These are phyloP conservation scores for Machimus atricapillus DNA, from an alignment of 2,888 invertebrate species.

Conservation along the genomic window DNA sequence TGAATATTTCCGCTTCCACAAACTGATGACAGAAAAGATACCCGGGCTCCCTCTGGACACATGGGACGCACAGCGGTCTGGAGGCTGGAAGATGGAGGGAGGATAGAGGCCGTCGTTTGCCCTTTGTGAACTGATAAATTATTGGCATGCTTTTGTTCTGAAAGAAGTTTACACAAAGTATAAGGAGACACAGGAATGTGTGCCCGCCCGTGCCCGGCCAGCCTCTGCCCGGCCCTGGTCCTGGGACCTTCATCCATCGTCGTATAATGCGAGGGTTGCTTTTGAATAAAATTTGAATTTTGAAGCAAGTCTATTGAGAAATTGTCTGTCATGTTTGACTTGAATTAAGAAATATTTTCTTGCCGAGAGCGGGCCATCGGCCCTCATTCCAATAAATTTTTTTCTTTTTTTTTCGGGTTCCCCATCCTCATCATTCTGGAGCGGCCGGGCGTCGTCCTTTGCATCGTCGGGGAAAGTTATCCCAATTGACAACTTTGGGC, in stretches of 20 bases:
- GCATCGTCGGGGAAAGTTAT: neutral
- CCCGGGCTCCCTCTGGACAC: constrained; percentile 7
- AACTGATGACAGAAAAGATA: neutral
- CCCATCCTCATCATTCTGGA: neutral
- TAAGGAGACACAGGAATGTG: constrained; percentile 39
- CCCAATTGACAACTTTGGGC: neutral
- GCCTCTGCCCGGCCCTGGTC: neutral
- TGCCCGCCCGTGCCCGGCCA: neutral
- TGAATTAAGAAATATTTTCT: constrained; percentile 42
- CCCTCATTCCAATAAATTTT: neutral
- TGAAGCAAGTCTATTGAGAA: constrained; percentile 40
- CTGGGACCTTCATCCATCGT: neutral
- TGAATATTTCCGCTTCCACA: constrained; percentile 48
- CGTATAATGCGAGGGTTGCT: constrained; percentile 22
- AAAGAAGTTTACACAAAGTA: constrained; percentile 40
- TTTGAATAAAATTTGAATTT: constrained; percentile 40
- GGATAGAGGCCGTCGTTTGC: constrained; percentile 11
- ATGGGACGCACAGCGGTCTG: neutral
- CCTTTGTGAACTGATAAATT: constrained; percentile 33
- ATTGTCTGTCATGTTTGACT: constrained; percentile 42
- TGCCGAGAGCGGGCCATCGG: neutral
- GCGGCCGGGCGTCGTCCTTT: neutral
- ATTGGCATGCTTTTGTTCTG: constrained; percentile 36
- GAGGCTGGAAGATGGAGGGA: neutral
- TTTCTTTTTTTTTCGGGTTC: neutral